phyloP scores from a whole-genome alignment of 2,888 invertebrate genomes.

The Hypercompe scribonia region DNA sequence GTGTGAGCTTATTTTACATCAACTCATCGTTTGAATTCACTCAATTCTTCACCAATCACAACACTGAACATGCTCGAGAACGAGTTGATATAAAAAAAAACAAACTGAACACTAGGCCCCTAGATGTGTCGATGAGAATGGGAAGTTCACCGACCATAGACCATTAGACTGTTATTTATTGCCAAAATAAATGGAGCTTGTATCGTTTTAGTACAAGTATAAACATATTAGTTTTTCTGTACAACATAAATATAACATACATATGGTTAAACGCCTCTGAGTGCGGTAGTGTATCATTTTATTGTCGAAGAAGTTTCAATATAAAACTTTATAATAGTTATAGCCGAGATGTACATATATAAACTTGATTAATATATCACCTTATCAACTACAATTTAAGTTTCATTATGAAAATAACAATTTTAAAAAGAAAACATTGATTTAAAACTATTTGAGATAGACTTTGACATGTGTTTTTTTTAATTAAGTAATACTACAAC shows the following conservation, averaged over 20 bases:
- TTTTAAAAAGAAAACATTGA: conserved; percentile 17
- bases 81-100: too few species aligned
- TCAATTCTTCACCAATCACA: neutral
- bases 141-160: neutral
- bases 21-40: too few species aligned
- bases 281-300: neutral
- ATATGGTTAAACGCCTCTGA: neutral
- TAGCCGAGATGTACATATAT: conserved; percentile 1
- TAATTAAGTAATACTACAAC: conserved; percentile 38
- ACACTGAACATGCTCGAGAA: neutral
- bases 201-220: neutral
- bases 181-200: neutral
- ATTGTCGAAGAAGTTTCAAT: neutral
- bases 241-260: neutral
- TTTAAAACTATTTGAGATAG: conserved; percentile 51
- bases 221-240: neutral
- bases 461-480: conserved; percentile 24
- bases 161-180: neutral
- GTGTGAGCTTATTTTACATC: too few species aligned
- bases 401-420: neutral
- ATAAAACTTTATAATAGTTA: conserved; percentile 4
- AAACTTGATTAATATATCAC: conserved; percentile 5
- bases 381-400: conserved; percentile 1
- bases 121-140: neutral
- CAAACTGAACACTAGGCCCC: too few species aligned